Evolutionary conservation across 2,113 vertebrate species (phyloP).

Genomic region (Collichthys lucidus): DNA sequence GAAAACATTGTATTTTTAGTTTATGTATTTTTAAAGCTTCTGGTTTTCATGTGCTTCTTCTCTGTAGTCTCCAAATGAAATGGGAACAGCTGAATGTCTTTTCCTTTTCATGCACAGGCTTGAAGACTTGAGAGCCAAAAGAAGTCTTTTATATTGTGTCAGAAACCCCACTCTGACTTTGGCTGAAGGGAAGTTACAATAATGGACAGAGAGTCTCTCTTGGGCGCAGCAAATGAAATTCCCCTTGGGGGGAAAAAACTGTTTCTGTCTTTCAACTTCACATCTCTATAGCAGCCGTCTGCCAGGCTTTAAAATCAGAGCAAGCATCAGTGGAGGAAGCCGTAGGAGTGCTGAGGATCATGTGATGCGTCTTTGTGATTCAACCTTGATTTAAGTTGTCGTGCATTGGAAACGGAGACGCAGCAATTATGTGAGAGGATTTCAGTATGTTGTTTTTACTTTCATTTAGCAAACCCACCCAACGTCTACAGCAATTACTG

Average conservation of each 20-base stretch:
- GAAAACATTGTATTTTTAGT: neutral
- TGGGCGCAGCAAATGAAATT: neutral
- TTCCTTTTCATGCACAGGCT: slow-evolving; percentile 6
- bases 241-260: neutral
- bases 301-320: neutral
- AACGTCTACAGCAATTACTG: slow-evolving; percentile 27
- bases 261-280: neutral
- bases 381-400: neutral
- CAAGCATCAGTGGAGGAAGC: neutral
- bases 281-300: slow-evolving; percentile 2
- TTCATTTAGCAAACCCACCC: slow-evolving; percentile 7
- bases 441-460: slow-evolving; percentile 9
- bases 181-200: neutral
- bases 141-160: slow-evolving; percentile 31
- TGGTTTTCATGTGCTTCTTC: slow-evolving; percentile 2
- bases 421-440: neutral
- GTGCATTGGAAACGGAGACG: neutral
- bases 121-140: neutral
- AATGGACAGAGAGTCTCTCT: slow-evolving; percentile 10
- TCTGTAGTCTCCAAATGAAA: neutral
- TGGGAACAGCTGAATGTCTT: neutral
- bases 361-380: neutral
- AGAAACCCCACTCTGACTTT: neutral
- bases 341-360: neutral
- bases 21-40: neutral